Conservation (phyloP, 1,140 invertebrate species). For the Diploscapter pachys region DNA sequence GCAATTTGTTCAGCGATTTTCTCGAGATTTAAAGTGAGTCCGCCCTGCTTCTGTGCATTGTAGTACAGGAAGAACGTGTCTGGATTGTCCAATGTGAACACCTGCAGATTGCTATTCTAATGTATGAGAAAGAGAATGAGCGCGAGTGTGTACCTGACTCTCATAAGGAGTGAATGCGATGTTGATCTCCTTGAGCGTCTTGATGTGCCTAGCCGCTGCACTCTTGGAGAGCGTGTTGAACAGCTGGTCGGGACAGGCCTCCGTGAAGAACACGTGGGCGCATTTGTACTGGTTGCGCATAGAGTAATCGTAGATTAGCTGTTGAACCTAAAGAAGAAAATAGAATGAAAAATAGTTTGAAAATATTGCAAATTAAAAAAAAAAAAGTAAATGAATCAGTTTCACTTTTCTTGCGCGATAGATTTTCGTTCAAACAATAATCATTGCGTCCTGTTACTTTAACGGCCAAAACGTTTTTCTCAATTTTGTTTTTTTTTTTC, state of each 20-base stretch:
- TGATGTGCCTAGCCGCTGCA: constrained; percentile 68
- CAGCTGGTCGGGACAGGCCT: constrained; percentile 88
- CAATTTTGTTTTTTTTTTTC: too few species aligned
- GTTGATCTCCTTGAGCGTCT: constrained; percentile 96
- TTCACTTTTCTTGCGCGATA: too few species aligned
- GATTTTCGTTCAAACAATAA: too few species aligned
- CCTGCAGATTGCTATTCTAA: constrained; percentile 65
- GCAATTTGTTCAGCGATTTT: constrained; percentile 93
- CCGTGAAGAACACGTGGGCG: constrained; percentile 98
- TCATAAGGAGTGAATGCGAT: constrained; percentile 96
- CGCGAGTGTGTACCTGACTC: constrained; percentile 69
- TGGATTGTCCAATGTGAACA: constrained; percentile 91
- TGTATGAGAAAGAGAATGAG: constrained; percentile 2
- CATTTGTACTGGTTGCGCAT: constrained; percentile 83
- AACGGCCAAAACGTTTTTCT: too few species aligned
- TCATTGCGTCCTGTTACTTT: too few species aligned
- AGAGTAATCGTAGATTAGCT: constrained; percentile 86
- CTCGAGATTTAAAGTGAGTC: constrained; percentile 66
- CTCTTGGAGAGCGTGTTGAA: constrained; percentile 85
- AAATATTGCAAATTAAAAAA: too few species aligned
- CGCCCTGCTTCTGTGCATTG: constrained; percentile 75
- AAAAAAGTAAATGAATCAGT: too few species aligned
- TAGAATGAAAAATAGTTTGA: not conserved
- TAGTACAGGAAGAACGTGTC: constrained; percentile 96
- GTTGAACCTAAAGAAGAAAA: constrained; percentile 56